Evolutionary conservation across 2,797 vertebrate genomes (phyloP).

Genomic region (Myotis vivesi): DNA sequence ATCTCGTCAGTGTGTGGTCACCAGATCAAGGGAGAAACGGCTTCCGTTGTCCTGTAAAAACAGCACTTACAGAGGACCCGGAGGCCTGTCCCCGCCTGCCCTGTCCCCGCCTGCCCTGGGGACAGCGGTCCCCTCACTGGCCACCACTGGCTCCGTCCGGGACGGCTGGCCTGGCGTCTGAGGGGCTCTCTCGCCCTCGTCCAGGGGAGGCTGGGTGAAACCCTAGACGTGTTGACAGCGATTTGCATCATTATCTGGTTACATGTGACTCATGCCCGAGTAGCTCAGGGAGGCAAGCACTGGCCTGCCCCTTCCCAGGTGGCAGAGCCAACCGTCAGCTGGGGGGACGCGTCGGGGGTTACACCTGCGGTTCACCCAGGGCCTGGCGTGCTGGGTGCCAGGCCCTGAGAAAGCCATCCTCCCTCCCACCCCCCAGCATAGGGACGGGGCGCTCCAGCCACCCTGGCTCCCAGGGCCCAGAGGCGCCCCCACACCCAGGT

Average conservation of each 20-base stretch:
- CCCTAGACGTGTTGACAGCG: constrained; percentile 13
- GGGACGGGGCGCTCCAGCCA: not conserved
- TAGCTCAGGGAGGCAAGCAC: constrained; percentile 26
- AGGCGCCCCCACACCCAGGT: not conserved
- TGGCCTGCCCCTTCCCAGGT: constrained; percentile 55
- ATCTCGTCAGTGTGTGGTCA: not conserved
- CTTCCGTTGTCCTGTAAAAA: not conserved
- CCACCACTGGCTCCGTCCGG: not conserved
- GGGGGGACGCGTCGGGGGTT: not conserved
- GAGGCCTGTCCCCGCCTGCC: not conserved
- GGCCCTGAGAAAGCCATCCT: not conserved
- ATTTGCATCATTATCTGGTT: constrained; percentile 56
- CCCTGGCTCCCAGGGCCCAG: not conserved
- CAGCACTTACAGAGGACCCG: not conserved
- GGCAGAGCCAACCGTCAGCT: constrained; percentile 38
- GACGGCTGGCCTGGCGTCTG: not conserved
- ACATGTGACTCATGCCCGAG: constrained; percentile 47
- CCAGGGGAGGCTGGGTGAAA: constrained; percentile 18
- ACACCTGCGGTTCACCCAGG: not conserved
- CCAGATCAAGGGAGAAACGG: accelerated
- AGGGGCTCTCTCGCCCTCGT: not conserved
- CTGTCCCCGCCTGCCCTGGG: not conserved
- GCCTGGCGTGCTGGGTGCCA: not conserved
- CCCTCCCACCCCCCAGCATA: not conserved
- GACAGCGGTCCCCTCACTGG: not conserved